A percentile compares a stretch with the other conserved stretches of the same genome.
These are phyloP conservation scores for Cryptocephalus primarius DNA, from an alignment of 2,888 invertebrate species.

Conservation along the genomic window DNA sequence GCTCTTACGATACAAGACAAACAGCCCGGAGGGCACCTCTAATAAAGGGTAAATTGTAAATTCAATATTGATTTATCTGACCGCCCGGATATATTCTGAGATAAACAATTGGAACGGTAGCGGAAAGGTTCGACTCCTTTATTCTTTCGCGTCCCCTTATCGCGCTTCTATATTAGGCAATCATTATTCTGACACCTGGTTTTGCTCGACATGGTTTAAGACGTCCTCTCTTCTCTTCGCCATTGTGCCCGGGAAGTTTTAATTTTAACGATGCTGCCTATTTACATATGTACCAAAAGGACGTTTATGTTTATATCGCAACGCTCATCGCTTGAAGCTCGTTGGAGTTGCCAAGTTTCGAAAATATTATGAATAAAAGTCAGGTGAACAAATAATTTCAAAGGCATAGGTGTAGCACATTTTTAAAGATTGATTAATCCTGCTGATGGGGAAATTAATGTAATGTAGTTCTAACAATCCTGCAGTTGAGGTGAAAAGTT, in stretches of 20 bases:
- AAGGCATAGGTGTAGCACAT: no score
- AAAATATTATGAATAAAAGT: no score
- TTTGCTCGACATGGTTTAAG: constrained; percentile 17
- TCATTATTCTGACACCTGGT: constrained; percentile 19
- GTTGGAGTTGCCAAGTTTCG: no score
- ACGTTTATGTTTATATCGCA: background rate
- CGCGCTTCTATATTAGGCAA: constrained; percentile 18
- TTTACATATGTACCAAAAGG: constrained; percentile 17
- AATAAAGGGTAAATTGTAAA: constrained; percentile 13
- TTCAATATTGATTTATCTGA: constrained; percentile 14
- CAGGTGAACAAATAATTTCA: no score
- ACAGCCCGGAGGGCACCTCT: constrained; percentile 8
- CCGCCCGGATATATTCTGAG: constrained; percentile 8
- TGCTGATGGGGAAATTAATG: no score
- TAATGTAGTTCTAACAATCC: no score
- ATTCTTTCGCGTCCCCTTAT: constrained; percentile 9
- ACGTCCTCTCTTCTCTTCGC: constrained; percentile 15
- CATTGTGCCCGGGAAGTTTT: constrained; percentile 16
- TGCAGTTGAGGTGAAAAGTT: no score
- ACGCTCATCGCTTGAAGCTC: no score
- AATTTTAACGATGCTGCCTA: constrained; percentile 19
- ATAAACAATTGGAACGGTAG: constrained; percentile 19
- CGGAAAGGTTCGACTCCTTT: constrained; percentile 8
- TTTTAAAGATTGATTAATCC: no score
- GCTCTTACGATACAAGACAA: constrained; percentile 8